A percentile compares a stretch with the other conserved stretches of the same genome.
Conservation (phyloP, 2,888 invertebrate species). For the Odontomyia ornata region DNA sequence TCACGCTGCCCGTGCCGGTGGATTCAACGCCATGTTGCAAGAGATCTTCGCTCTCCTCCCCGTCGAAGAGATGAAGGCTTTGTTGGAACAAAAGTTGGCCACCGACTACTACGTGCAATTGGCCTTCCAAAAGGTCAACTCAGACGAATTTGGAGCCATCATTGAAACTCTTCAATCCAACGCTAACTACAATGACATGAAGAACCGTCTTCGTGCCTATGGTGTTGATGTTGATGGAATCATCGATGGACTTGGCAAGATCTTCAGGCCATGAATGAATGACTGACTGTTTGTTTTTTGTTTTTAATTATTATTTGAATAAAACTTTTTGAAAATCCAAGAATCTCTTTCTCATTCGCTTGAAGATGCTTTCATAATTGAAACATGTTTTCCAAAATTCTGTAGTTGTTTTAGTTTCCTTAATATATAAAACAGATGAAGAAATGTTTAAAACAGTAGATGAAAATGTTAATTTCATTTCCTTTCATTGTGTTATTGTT, state of each 20-base stretch:
- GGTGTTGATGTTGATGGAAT: slow-evolving; percentile 45
- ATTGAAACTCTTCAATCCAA: slow-evolving; percentile 40
- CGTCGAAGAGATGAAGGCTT: slow-evolving; percentile 28
- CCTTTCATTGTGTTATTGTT: too few relatives aligned
- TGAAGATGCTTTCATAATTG: too few relatives aligned
- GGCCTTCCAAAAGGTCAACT: slow-evolving; percentile 45
- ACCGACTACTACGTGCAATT: slow-evolving; percentile 43
- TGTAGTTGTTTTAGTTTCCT: too few relatives aligned
- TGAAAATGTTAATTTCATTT: too few relatives aligned
- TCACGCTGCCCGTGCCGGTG: background rate
- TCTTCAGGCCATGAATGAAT: slow-evolving; percentile 32
- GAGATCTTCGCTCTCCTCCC: slow-evolving; percentile 45
- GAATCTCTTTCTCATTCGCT: too few relatives aligned
- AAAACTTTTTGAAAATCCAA: too few relatives aligned
- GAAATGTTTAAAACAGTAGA: too few relatives aligned
- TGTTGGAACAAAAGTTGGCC: slow-evolving; percentile 39
- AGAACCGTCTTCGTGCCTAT: slow-evolving; percentile 31
- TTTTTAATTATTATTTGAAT: too few relatives aligned
- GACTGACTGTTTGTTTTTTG: too few relatives aligned
- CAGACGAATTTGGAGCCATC: slow-evolving; percentile 44
- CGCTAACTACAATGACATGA: slow-evolving; percentile 37
- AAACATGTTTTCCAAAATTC: too few relatives aligned
- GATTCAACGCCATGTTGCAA: slow-evolving; percentile 35
- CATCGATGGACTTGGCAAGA: slow-evolving; percentile 40
- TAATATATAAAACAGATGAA: too few relatives aligned